Evolutionary conservation across 2,797 vertebrate species (phyloP).

Genomic region (Monodelphis domestica): DNA sequence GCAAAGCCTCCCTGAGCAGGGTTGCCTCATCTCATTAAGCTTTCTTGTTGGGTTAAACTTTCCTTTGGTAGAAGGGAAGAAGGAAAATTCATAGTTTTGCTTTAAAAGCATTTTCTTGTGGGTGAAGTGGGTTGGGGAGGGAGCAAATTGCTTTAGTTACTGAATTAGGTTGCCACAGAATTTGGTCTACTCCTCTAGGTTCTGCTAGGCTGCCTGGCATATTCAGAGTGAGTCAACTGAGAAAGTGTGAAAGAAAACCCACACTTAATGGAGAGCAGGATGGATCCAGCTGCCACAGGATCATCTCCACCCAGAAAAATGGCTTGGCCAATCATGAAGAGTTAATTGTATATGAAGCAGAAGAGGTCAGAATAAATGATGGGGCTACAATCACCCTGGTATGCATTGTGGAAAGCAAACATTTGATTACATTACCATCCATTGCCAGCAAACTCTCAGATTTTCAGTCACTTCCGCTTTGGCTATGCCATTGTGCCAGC

Average conservation of each 20-base stretch:
- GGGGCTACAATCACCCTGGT: not conserved
- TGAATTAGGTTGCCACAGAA: not conserved
- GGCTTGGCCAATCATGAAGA: not conserved
- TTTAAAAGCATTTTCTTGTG: not conserved
- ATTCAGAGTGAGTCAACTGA: not conserved
- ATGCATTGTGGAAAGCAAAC: slow-evolving; percentile 52
- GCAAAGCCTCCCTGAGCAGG: not conserved
- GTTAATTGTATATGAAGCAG: not conserved
- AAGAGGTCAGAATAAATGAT: slow-evolving; percentile 37
- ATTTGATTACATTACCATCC: slow-evolving; percentile 23
- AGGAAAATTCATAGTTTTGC: not conserved
- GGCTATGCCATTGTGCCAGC: slow-evolving; percentile 39
- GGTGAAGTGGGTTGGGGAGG: not conserved
- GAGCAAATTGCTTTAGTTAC: not conserved
- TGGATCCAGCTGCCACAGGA: not conserved
- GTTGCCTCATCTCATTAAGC: not conserved
- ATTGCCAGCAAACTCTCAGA: not conserved
- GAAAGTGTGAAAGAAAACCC: not conserved
- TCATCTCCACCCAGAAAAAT: not conserved
- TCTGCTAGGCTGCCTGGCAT: not conserved
- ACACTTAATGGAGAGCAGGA: not conserved
- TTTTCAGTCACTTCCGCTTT: not conserved
- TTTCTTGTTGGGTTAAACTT: not conserved
- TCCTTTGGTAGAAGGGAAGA: not conserved
- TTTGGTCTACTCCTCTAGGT: not conserved